Conservation (phyloP, 2,113 vertebrate species). For the Mungos mungo region DNA sequence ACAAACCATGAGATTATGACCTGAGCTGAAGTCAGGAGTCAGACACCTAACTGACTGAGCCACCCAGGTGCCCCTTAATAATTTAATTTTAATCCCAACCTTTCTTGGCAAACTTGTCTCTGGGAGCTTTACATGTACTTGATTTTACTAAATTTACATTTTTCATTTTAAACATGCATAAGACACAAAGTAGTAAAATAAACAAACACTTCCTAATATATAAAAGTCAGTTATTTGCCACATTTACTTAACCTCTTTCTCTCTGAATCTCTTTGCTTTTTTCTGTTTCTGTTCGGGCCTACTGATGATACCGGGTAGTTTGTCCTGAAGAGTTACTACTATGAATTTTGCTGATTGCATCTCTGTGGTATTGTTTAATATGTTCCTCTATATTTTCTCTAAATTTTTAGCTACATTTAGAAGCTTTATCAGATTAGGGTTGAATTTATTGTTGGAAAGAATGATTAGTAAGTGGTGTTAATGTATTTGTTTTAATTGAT, state of each 20-base stretch:
- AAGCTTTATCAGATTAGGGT: slow-evolving; percentile 23
- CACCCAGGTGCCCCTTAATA: neutral
- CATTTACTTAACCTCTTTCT: neutral
- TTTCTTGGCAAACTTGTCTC: neutral
- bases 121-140: neutral
- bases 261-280: neutral
- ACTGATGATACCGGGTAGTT: neutral
- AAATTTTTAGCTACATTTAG: slow-evolving; percentile 34
- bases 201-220: neutral
- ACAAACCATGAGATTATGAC: too few species aligned
- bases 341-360: slow-evolving; percentile 42
- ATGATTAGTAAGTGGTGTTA: slow-evolving; percentile 16
- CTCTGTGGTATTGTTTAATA: neutral
- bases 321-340: neutral
- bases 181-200: neutral
- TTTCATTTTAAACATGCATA: neutral
- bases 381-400: slow-evolving; percentile 33
- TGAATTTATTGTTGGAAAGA: slow-evolving; percentile 24
- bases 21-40: too few species aligned
- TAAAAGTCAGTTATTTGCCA: slow-evolving; percentile 8
- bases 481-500: slow-evolving; percentile 36
- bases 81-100: neutral
- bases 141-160: slow-evolving; percentile 15
- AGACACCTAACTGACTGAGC: too few species aligned
- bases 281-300: neutral